phyloP scores from a whole-genome alignment of 2,888 invertebrate species.

The Andrena haemorrhoa region DNA sequence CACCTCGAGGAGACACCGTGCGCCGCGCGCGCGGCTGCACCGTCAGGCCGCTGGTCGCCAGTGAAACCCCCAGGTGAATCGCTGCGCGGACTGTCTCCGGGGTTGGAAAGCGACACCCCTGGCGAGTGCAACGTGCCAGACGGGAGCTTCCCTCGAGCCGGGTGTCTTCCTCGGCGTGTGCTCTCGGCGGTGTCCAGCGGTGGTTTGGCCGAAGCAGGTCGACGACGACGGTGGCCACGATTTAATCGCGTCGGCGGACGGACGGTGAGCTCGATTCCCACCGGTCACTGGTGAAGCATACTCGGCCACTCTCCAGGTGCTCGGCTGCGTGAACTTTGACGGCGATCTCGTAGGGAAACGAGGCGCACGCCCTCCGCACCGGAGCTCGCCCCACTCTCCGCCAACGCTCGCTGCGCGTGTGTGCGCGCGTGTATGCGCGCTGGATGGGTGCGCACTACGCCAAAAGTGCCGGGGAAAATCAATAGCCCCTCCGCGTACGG shows the following conservation, averaged over 20 bases:
- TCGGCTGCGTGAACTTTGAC: conserved; percentile 73
- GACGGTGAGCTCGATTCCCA: conserved; percentile 49
- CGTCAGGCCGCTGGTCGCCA: background rate
- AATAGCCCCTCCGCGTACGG: conserved; percentile 74
- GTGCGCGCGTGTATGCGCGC: conserved; percentile 66
- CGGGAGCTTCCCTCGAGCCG: conserved; percentile 8
- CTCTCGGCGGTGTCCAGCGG: conserved; percentile 5
- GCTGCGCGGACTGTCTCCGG: background rate
- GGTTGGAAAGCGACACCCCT: conserved; percentile 5
- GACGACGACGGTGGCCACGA: conserved; percentile 14
- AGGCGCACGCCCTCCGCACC: conserved; percentile 76
- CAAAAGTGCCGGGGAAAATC: conserved; percentile 79
- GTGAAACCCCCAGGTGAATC: background rate
- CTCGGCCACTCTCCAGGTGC: conserved; percentile 42
- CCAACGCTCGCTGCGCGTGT: conserved; percentile 34
- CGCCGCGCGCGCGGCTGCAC: background rate
- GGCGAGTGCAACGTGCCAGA: conserved; percentile 28
- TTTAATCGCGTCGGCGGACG: conserved; percentile 54
- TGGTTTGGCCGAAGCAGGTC: background rate
- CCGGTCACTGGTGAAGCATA: conserved; percentile 50
- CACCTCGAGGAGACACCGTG: too few relatives aligned
- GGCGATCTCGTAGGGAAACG: conserved; percentile 75
- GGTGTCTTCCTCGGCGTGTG: background rate
- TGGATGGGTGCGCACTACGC: conserved; percentile 79
- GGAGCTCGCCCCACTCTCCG: conserved; percentile 61